Base-by-base conservation (phyloP, 2,888 invertebrate species). In the Chaetogeoica ovagalla region DNA sequence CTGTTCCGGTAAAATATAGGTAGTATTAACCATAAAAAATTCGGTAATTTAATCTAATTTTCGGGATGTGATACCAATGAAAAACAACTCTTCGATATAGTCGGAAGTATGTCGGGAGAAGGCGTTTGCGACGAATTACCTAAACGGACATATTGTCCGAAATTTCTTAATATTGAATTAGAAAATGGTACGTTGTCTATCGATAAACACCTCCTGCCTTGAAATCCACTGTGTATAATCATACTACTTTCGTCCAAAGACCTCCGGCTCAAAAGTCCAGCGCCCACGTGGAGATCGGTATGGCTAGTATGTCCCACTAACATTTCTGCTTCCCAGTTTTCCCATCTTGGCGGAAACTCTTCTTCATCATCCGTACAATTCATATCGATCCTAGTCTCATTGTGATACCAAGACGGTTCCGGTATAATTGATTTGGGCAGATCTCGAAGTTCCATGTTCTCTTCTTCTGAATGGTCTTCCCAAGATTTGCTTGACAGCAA, bases 391-490 rank as follows among this genome's bases (percentile, higher is more conserved):
- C 83, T 82, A 11, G 86, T 87, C 37, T 88, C 86, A 82, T 89
- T 89, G 81, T 88, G 87, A 39, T 87, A 87, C 87, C 87, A 87
- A 15, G 87, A 83, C 21, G 85, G 86, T 79, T 87, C 86, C 0
- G 87, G 87, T 9, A 85, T 86, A 74, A 87, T 87, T 13, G 87
- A 86, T 43, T 84, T 84, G 5, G 91, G 90, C 37, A 92, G 86
- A 83, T 92, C 91, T 83, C 91, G 90, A 84, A 92, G 87, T 84
- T 92, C 91, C 84, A 91, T 88, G 23, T 89, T 90, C 84, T 92
- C 93, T 83, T 91, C 91, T 83, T 91, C 90, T 82, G 91, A 91
- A 82, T 91, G 90, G 82, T 92, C 91, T 83, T 93, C 92, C 92
- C 92, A 92, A 8, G 92, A 91, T 57, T 79, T 79, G 65, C 43